phyloP scores from a whole-genome alignment of 2,113 vertebrate species.

The Gambusia affinis region DNA sequence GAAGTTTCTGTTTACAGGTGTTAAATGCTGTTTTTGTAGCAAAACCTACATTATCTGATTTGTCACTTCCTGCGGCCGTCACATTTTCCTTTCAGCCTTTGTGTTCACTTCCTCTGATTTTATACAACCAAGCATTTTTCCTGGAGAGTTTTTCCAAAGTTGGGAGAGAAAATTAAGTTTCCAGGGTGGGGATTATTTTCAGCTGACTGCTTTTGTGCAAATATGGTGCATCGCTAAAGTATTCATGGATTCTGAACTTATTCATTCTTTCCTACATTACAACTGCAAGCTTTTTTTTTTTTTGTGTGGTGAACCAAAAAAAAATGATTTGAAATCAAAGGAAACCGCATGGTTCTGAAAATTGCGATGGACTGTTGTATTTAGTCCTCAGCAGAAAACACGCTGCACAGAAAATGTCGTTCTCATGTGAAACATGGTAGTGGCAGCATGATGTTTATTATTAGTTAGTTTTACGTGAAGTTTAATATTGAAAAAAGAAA shows the following conservation, averaged over 20 bases:
- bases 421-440: too few relatives aligned
- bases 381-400: too few relatives aligned
- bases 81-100: constrained; percentile 44
- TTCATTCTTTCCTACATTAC: not conserved
- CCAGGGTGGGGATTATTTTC: constrained; percentile 14
- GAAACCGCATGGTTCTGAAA: too few relatives aligned
- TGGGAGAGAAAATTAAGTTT: constrained; percentile 10
- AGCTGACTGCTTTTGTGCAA: not conserved
- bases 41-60: constrained; percentile 52
- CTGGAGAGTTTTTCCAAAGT: constrained; percentile 44
- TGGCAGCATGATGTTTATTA: too few relatives aligned
- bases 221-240: not conserved
- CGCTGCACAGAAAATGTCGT: too few relatives aligned
- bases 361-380: too few relatives aligned
- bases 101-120: constrained; percentile 63
- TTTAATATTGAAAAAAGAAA: too few relatives aligned
- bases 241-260: not conserved
- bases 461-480: too few relatives aligned
- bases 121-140: constrained; percentile 47
- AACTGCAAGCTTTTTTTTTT: not conserved
- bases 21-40: constrained; percentile 6
- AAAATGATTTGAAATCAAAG: not conserved
- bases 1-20: not conserved
- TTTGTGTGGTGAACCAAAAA: not conserved
- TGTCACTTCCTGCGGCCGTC: constrained; percentile 55